Percentiles rank a stretch among this genome's conserved stretches.
phyloP scores from a whole-genome alignment of 2,797 vertebrate genomes.

The Pangasius macronema region DNA sequence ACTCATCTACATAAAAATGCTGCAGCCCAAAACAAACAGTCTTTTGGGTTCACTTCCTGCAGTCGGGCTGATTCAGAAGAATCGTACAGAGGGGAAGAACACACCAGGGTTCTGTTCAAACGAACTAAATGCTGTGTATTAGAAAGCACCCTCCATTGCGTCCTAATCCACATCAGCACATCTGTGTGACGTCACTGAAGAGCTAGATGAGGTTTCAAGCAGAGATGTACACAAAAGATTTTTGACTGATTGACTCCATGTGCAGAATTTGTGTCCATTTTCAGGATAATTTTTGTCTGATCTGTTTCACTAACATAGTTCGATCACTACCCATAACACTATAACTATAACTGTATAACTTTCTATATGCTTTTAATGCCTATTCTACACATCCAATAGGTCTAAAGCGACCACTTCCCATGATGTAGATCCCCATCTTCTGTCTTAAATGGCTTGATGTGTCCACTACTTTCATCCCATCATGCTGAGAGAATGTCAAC shows the following conservation, averaged over 20 bases:
- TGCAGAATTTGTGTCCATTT: not conserved
- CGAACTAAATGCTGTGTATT: not conserved
- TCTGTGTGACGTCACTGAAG: not conserved
- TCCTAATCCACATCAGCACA: not conserved
- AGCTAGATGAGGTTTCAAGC: not conserved
- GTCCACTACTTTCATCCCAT: constrained; percentile 48
- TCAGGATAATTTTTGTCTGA: not conserved
- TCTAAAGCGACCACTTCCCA: constrained; percentile 17
- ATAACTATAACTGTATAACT: not conserved
- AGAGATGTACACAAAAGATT: not conserved
- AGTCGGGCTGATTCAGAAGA: not conserved
- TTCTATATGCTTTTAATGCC: constrained; percentile 16
- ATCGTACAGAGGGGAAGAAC: not conserved
- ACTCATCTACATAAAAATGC: not conserved
- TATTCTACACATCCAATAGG: not conserved
- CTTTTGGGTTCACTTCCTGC: not conserved
- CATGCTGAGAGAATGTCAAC: constrained; percentile 53
- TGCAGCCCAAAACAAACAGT: not conserved
- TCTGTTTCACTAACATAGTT: not conserved
- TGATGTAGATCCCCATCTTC: constrained; percentile 35
- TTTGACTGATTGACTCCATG: not conserved
- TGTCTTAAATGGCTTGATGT: constrained; percentile 42
- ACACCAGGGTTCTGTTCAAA: not conserved
- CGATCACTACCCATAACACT: not conserved
- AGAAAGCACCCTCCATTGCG: too few species aligned